A percentile compares a stretch with the other conserved stretches of the same genome.
Conservation (phyloP, 2,888 invertebrate genomes). For the Trissonchulus latispiculum region DNA sequence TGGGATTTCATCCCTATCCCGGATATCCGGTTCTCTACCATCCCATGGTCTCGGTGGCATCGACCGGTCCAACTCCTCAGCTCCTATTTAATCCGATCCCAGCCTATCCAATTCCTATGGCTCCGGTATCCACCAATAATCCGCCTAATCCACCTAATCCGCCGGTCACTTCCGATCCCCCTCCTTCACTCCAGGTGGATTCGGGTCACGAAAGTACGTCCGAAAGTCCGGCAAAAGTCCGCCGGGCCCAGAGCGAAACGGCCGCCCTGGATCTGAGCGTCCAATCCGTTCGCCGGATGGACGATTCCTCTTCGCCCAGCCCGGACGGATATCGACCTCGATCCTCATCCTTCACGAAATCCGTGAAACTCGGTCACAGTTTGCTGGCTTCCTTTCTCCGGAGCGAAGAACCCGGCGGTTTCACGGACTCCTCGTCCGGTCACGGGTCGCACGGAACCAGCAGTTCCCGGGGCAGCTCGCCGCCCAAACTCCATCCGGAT, state of each 20-base stretch:
- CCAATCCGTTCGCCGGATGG: not conserved
- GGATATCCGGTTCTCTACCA: no score
- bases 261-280: not conserved
- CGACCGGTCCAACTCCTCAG: no score
- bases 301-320: no score
- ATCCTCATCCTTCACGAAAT: not conserved
- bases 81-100: no score
- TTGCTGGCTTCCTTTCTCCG: not conserved
- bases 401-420: not conserved
- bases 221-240: not conserved
- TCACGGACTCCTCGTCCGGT: not conserved
- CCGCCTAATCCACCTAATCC: no score
- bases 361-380: constrained; percentile 22
- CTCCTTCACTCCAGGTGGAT: no score
- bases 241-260: not conserved
- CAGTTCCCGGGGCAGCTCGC: not conserved
- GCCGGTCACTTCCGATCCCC: no score
- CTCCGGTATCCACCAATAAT: no score
- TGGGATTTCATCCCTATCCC: no score
- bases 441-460: not conserved
- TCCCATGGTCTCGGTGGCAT: no score
- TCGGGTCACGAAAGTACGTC: not conserved
- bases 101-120: no score
- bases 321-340: not conserved
- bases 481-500: not conserved